Evolutionary conservation across 1,140 invertebrate genomes (phyloP).

Genomic region (Belonocnema kinseyi): DNA sequence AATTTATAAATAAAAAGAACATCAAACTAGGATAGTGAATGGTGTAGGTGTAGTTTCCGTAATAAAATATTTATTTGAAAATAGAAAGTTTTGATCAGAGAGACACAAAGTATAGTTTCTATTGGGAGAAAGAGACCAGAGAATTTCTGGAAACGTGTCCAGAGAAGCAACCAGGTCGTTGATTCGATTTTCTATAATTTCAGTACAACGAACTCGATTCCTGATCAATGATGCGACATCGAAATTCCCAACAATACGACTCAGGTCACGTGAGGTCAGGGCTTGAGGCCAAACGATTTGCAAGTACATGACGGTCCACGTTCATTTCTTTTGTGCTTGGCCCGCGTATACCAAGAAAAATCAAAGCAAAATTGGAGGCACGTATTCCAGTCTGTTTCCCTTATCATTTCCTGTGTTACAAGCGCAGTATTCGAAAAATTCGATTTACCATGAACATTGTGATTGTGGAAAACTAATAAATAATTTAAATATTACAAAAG

Average conservation of each 20-base stretch:
- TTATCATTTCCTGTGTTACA: background rate
- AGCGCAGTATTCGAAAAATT: background rate
- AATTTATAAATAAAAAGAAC: too few relatives aligned
- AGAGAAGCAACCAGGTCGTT: conserved; percentile 9
- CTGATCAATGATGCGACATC: conserved; percentile 13
- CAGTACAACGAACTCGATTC: conserved; percentile 1
- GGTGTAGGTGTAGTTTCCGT: too few relatives aligned
- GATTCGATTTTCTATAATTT: conserved; percentile 26
- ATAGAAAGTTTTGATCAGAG: too few relatives aligned
- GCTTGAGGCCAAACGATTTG: conserved; percentile 27
- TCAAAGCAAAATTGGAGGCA: background rate
- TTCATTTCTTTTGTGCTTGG: conserved; percentile 15
- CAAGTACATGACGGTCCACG: conserved; percentile 7
- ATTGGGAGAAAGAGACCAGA: background rate
- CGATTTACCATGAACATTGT: too few relatives aligned
- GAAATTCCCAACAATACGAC: conserved; percentile 14
- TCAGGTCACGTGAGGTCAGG: conserved; percentile 12
- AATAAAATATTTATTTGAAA: too few relatives aligned
- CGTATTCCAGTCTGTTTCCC: background rate
- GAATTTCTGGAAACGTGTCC: background rate
- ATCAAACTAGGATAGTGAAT: too few relatives aligned
- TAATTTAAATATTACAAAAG: too few relatives aligned
- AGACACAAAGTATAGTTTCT: too few relatives aligned
- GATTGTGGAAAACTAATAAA: too few relatives aligned
- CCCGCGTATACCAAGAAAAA: background rate